Percentiles rank a stretch among this genome's conserved stretches.
Evolutionary conservation across 2,113 vertebrate genomes (phyloP).

Genomic region (Grammomys dolichurus): DNA sequence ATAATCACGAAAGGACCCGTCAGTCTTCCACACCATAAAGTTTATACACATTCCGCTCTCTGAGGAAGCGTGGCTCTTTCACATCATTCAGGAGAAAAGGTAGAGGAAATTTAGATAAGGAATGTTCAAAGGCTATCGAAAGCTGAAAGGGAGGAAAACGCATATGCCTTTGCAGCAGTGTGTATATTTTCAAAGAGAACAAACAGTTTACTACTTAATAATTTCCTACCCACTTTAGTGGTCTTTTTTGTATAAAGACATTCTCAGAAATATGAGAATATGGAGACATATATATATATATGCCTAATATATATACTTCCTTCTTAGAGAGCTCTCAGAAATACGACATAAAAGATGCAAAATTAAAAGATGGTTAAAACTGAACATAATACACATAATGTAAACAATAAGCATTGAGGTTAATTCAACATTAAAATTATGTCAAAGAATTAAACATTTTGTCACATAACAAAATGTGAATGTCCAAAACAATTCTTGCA

Average conservation of each 20-base stretch:
- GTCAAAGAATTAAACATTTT: neutral
- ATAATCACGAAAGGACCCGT: neutral
- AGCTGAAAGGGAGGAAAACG: neutral
- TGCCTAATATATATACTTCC: fast-evolving
- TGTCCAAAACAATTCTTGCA: neutral
- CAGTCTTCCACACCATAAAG: neutral
- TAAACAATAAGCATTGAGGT: neutral
- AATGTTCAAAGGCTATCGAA: neutral
- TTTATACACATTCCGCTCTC: neutral
- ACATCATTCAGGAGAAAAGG: neutral
- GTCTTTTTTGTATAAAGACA: neutral
- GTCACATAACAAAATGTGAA: neutral
- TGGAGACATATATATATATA: neutral
- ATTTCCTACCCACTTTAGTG: neutral
- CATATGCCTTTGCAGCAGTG: neutral
- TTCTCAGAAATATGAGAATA: neutral
- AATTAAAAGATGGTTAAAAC: conserved; percentile 18
- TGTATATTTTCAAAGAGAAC: neutral
- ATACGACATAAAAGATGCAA: neutral
- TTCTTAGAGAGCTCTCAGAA: neutral
- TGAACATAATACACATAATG: neutral
- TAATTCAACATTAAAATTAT: neutral
- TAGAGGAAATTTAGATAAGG: conserved; percentile 1
- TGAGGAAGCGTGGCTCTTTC: neutral
- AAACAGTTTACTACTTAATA: neutral